A percentile compares a stretch with the other conserved stretches of the same genome.
Conservation (phyloP, 2,113 vertebrate species). For the Corythoichthys haematopterus region DNA sequence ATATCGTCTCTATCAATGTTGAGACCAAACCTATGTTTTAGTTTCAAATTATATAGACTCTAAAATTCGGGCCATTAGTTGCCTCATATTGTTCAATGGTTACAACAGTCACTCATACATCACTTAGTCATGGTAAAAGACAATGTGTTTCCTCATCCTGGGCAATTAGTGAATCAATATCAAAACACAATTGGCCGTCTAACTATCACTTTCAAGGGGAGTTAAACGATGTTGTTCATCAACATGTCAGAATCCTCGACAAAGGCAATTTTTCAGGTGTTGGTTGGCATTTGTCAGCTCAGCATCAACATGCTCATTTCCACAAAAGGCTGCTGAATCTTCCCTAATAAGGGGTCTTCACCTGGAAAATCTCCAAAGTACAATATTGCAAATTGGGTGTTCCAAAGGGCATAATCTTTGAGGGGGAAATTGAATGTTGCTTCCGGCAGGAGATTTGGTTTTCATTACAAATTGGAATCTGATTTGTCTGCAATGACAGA, state of each 20-base stretch:
- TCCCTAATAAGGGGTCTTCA: constrained; percentile 17
- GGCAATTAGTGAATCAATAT: constrained; percentile 73
- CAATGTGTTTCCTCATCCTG: constrained; percentile 52
- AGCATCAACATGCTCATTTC: constrained; percentile 38
- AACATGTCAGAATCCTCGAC: constrained; percentile 51
- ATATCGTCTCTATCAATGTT: too few relatives aligned
- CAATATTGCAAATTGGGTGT: constrained; percentile 10
- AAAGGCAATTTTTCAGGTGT: constrained; percentile 54
- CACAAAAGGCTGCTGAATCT: constrained; percentile 19
- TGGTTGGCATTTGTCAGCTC: constrained; percentile 50
- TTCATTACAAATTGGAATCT: constrained; percentile 23
- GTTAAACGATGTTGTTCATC: constrained; percentile 52
- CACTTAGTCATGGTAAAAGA: constrained; percentile 66
- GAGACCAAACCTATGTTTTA: background rate
- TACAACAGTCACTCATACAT: constrained; percentile 57
- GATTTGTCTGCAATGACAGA: constrained; percentile 26
- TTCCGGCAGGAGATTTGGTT: constrained; percentile 21
- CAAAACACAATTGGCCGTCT: constrained; percentile 47
- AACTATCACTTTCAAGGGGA: constrained; percentile 57
- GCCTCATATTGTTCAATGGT: constrained; percentile 35
- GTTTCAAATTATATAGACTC: background rate
- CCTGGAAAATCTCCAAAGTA: constrained; percentile 15
- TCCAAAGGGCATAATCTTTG: background rate
- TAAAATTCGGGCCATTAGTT: background rate
- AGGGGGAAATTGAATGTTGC: constrained; percentile 13